phyloP scores from a whole-genome alignment of 2,113 vertebrate species.

The Rhombomys opimus region DNA sequence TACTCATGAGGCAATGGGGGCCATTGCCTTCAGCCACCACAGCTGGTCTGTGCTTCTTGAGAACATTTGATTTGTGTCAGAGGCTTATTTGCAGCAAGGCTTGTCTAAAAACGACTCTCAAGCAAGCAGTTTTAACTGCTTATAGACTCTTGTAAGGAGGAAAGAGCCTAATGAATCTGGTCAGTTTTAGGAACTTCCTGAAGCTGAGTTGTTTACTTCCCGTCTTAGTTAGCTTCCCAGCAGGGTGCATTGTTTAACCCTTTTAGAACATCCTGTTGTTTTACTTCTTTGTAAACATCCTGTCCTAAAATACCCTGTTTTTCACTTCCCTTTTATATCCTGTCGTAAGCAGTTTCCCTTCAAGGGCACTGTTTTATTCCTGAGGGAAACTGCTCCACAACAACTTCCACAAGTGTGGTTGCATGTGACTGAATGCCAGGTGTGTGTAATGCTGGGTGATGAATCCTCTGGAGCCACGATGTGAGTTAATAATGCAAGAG shows the following conservation, averaged over 20 bases:
- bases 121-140: not conserved
- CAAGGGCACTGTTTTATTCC: not conserved
- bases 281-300: not conserved
- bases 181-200: not conserved
- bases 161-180: not conserved
- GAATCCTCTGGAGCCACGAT: too few relatives aligned
- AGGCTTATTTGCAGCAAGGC: not conserved
- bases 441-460: not conserved
- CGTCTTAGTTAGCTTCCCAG: not conserved
- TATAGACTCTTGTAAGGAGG: not conserved
- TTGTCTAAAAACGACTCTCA: not conserved
- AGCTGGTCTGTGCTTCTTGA: not conserved
- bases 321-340: not conserved
- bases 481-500: too few relatives aligned
- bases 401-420: not conserved
- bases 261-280: not conserved
- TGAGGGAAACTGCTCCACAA: too few relatives aligned
- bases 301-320: not conserved
- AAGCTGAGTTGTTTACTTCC: not conserved
- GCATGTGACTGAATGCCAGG: not conserved
- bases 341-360: not conserved
- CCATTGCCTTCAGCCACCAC: not conserved
- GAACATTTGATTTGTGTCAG: not conserved
- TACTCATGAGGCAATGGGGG: too few relatives aligned
- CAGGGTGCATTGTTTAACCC: not conserved